phyloP scores from a whole-genome alignment of 2,113 vertebrate genomes.

The Albula goreensis region DNA sequence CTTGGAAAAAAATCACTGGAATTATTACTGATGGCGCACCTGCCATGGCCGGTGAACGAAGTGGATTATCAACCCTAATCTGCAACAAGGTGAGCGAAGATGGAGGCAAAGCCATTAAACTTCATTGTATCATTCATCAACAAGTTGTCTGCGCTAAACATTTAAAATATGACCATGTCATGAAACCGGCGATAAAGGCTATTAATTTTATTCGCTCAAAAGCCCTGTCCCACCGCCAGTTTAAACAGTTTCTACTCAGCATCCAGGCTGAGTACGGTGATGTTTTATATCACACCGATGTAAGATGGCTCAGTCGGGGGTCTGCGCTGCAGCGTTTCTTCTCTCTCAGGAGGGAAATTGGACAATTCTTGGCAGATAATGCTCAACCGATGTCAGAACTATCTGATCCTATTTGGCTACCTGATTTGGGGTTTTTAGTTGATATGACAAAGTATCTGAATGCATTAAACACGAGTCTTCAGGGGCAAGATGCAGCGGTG shows the following conservation, averaged over 20 bases:
- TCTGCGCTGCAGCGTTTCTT: constrained; percentile 39
- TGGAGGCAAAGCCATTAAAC: constrained; percentile 33
- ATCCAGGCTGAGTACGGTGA: constrained; percentile 40
- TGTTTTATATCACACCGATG: constrained; percentile 30
- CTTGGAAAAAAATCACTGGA: neutral
- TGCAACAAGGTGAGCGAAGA: constrained; percentile 43
- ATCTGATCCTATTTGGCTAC: too few species aligned
- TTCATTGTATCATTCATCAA: too few species aligned
- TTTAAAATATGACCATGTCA: constrained; percentile 42
- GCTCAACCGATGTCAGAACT: too few species aligned
- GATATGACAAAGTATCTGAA: constrained; percentile 41
- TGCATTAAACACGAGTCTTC: constrained; percentile 25
- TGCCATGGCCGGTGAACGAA: constrained; percentile 31
- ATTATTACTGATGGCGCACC: constrained; percentile 26
- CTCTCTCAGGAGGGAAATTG: constrained; percentile 35
- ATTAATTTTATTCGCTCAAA: constrained; percentile 36
- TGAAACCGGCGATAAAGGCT: constrained; percentile 38
- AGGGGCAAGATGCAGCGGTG: constrained; percentile 36
- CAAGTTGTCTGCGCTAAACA: constrained; percentile 44
- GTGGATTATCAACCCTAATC: constrained; percentile 35
- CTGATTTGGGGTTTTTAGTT: constrained; percentile 42
- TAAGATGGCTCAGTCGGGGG: constrained; percentile 45
- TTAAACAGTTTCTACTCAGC: constrained; percentile 33
- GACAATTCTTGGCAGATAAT: constrained; percentile 30
- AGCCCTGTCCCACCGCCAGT: too few species aligned